Evolutionary conservation across 2,888 invertebrate genomes (phyloP), one percentile per base, ranked within the genome.

Genomic region (Ennomos erosarius): DNA sequence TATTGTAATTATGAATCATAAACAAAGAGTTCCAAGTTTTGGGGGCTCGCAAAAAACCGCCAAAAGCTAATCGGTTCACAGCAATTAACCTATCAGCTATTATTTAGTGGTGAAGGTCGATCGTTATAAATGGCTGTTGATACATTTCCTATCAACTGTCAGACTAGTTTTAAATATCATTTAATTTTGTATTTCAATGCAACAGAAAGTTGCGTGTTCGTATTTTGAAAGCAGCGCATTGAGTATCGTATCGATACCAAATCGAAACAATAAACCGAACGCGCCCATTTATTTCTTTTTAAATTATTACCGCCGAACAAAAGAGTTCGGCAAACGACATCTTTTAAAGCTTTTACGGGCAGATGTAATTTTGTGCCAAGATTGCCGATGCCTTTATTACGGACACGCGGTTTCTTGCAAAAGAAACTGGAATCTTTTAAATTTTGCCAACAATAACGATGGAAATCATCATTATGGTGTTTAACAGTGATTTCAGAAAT

Each of bases 1-100:
- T 78, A 82, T 88, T 85, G 84, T 90, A 90, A 91, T 90, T 91
- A 91, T 83, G 86, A 83, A 87, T 85, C 87, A 87, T 90, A 90
- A 90, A 90, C 88, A 88, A 87, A 84, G 83, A 82, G 79, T 76
- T 76, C 74, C 76, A 75, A 78, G 75, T 82, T 80, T 78, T 77
- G 70, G 72, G 74, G 70, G 67, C 71, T 64, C 60, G 70, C 43
- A 88, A 87, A 85, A 90, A 90, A 88, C 85, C 82, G 87, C 87
- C 85, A 87, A 89, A 87, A 90, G 78, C 81, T 87, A 88, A 89
- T 87, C 86, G 84, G 84, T 85, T 82, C 81, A 74, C 78, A 80
- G 87, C 89, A 90, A 91, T 92, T 91, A 91, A 88, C 88, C 87
- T 88, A 91, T 91, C 90, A 87, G 76, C 75, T 78, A 74, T 80